Percentiles rank a stretch among this genome's conserved stretches.
Evolutionary conservation across 2,113 vertebrate genomes (phyloP).

Genomic region (Saguinus imperator): DNA sequence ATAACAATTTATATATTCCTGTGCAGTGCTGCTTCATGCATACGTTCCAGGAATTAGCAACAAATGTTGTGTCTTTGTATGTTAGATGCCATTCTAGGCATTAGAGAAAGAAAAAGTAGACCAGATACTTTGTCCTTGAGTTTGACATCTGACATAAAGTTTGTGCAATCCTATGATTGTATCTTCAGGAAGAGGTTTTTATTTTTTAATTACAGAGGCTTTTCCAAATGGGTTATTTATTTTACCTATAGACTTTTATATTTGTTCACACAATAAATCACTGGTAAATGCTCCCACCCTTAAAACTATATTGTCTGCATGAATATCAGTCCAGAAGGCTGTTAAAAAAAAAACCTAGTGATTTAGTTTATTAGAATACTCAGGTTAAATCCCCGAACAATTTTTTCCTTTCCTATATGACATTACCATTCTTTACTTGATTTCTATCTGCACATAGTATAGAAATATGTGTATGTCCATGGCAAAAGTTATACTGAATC

Average conservation of each 20-base stretch:
- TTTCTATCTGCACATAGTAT: not conserved
- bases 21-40: not conserved
- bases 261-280: not conserved
- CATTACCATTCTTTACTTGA: not conserved
- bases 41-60: not conserved
- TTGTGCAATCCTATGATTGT: not conserved
- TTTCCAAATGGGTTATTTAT: not conserved
- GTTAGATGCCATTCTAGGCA: not conserved
- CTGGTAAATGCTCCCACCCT: not conserved
- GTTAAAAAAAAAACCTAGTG: not conserved
- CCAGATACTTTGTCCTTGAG: not conserved
- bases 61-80: not conserved
- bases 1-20: not conserved
- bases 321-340: not conserved
- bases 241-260: not conserved
- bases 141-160: not conserved
- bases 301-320: not conserved
- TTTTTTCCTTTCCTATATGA: not conserved
- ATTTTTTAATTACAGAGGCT: not conserved
- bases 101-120: not conserved
- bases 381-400: not conserved
- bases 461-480: not conserved
- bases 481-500: not conserved
- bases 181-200: not conserved
- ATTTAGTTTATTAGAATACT: not conserved